Conservation (phyloP, 2,797 vertebrate species). For the Gymnopithys bicolor region DNA sequence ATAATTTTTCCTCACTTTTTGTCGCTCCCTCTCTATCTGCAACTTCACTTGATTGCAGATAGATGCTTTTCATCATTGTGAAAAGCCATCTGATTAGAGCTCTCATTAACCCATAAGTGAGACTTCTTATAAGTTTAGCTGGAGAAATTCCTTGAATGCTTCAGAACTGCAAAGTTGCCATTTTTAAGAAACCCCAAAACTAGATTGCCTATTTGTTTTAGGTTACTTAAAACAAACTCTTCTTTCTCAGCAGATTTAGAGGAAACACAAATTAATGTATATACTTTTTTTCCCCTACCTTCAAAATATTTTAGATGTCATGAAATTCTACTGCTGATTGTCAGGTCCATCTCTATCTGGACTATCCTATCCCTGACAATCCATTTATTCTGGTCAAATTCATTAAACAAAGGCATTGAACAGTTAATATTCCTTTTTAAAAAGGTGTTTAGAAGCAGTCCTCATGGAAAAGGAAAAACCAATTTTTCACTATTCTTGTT, state of each 20-base stretch:
- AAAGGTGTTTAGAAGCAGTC: neutral
- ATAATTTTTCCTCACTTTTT: slow-evolving; percentile 7
- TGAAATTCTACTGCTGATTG: neutral
- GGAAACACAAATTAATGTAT: neutral
- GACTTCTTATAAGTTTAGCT: slow-evolving; percentile 28
- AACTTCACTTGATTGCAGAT: slow-evolving; percentile 68
- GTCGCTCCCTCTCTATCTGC: neutral
- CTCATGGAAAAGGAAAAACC: neutral
- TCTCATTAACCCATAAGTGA: slow-evolving; percentile 59
- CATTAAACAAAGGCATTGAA: neutral
- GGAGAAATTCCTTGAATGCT: slow-evolving; percentile 66
- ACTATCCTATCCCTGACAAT: neutral
- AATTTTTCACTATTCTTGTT: neutral
- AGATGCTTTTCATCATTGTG: slow-evolving; percentile 55
- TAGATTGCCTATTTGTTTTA: slow-evolving; percentile 9
- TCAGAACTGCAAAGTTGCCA: slow-evolving; percentile 36
- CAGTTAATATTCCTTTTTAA: neutral
- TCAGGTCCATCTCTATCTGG: neutral
- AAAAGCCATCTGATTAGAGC: slow-evolving; percentile 71
- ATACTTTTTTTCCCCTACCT: neutral
- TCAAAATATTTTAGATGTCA: neutral
- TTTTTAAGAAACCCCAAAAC: slow-evolving; percentile 40
- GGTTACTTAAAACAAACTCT: slow-evolving; percentile 21
- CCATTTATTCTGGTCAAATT: neutral
- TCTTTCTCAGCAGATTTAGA: slow-evolving; percentile 24